phyloP scores from a whole-genome alignment of 2,797 vertebrate genomes.

The Anolis apletophallus region DNA sequence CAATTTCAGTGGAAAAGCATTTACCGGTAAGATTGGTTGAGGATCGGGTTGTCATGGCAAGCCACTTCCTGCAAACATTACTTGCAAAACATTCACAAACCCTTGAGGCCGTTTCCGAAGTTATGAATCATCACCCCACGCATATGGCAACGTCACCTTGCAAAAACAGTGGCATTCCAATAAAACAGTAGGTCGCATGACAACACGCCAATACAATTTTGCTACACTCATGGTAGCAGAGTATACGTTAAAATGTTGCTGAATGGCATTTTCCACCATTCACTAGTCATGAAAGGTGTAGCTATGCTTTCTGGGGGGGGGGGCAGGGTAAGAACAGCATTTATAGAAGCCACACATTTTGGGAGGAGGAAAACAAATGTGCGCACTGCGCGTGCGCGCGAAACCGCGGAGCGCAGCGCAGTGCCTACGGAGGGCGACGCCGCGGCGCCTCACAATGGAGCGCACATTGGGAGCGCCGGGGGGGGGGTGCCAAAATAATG shows the following conservation, averaged over 20 bases:
- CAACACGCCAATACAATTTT: conserved; percentile 61
- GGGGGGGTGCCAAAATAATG: no score
- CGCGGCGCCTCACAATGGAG: no score
- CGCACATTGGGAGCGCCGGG: no score
- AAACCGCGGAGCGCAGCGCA: no score
- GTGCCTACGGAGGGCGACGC: no score
- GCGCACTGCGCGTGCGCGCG: no score
- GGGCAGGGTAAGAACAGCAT: no score
- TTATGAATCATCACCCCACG: conserved; percentile 23
- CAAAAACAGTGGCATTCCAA: conserved; percentile 57
- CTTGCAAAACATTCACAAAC: conserved; percentile 60
- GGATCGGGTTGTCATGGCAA: conserved; percentile 48
- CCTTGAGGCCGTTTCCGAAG: conserved; percentile 67
- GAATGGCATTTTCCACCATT: background rate
- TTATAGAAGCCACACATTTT: background rate
- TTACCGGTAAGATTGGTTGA: background rate
- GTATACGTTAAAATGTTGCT: background rate
- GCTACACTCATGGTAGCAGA: conserved; percentile 26
- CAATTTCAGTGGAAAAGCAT: background rate
- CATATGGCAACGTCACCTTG: conserved; percentile 28
- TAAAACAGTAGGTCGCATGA: conserved; percentile 55
- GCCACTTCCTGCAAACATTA: conserved; percentile 65
- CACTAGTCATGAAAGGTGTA: background rate
- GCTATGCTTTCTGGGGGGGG: background rate
- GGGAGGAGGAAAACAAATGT: no score